Percentiles rank a stretch among this genome's conserved stretches.
These are phyloP conservation scores for Catharus bicknelli DNA, from an alignment of 2,113 vertebrate species.

Conservation along the genomic window DNA sequence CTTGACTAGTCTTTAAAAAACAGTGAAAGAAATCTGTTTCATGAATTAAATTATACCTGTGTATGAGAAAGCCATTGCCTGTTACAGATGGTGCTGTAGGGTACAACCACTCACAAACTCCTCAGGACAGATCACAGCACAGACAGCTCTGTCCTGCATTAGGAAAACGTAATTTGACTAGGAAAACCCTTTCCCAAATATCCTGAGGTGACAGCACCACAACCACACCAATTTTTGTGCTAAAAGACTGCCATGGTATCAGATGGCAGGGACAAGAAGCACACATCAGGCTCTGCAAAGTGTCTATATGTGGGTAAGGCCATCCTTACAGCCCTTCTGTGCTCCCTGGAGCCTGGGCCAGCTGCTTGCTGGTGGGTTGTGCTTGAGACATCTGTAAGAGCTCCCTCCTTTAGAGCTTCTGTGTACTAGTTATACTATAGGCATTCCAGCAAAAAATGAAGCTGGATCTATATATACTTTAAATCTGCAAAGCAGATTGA, in stretches of 20 bases:
- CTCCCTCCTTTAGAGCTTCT: background rate
- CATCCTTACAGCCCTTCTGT: background rate
- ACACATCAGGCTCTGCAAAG: background rate
- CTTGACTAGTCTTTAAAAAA: constrained; percentile 50
- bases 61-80: constrained; percentile 18
- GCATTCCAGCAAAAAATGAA: background rate
- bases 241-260: background rate
- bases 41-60: constrained; percentile 48
- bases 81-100: background rate
- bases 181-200: background rate
- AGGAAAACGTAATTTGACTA: background rate
- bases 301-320: background rate
- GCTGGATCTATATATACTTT: background rate
- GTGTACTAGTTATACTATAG: background rate
- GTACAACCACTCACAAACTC: background rate
- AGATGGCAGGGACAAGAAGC: background rate
- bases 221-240: background rate
- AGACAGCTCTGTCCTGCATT: background rate
- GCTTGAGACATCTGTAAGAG: background rate
- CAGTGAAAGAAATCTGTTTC: constrained; percentile 55
- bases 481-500: background rate
- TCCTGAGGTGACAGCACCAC: background rate
- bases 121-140: background rate
- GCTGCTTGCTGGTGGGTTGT: background rate
- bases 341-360: background rate